Base-by-base conservation (phyloP, 2,113 vertebrate genomes). In the Chlorodrepanis virens region DNA sequence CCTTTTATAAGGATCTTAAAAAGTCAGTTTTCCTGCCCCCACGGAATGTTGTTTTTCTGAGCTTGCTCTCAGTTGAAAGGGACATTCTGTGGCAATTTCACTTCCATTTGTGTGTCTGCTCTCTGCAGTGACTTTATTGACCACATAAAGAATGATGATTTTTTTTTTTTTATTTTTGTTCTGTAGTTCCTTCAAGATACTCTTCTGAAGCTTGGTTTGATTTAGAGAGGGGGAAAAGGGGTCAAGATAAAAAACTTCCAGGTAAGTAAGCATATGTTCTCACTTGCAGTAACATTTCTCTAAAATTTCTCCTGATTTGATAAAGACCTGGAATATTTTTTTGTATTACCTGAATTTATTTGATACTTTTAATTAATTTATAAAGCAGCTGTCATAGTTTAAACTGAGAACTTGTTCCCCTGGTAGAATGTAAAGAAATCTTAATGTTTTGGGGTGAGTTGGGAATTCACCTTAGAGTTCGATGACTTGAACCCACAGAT, bases 391-490 rank as follows among this genome's bases (percentile, higher is more conserved):
- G 24, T 75, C 18, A 31, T 11, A 33, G 33, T 4, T 81, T 14
- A 45, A 35, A 37, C 1, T n/a, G n/a, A 42, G 40, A 33, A 5
- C 22, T 2, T 23, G 0, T 61, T 67, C 11, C 15, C 19, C 4
- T 23, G 50, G 35, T 4, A 50, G 42, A 67, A 29, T 21, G 6
- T 7, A 59, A 56, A 8, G 74, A 78, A 91, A 68, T 52, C 12
- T 33, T 14, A 25, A 12, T 31, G 9, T 72, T 81, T 72, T 42
- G 12, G 18, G 4, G 1, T n/a, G 60, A 65, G 18, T 1, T 87
- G n/a, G 19, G 65, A 78, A 45, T 65, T 90, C 6, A 35, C 14
- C 29, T 57, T 54, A 23, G 25, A 78, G 19, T 9, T 65, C 50
- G 72, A 61, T 39, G 57, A 6, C 31, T 59, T 57, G 24, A 87